phyloP scores from a whole-genome alignment of 2,113 vertebrate genomes.

The Microcebus griseorufus region DNA sequence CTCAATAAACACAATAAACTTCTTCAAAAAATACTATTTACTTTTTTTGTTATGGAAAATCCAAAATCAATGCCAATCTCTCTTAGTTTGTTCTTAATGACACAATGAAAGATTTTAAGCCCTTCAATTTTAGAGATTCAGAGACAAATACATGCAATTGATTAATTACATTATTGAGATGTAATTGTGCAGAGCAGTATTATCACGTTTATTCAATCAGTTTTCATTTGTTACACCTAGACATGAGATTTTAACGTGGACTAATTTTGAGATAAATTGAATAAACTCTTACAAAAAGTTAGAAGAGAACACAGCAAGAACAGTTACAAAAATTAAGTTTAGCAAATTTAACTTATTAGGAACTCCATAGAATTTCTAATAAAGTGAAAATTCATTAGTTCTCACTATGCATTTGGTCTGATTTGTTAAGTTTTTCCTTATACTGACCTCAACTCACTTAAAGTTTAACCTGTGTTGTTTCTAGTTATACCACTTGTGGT shows the following conservation, averaged over 20 bases:
- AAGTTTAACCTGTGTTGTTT: not conserved
- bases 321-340: not conserved
- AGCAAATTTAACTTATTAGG: not conserved
- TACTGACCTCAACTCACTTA: not conserved
- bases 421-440: not conserved
- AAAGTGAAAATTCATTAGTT: not conserved
- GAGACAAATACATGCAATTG: not conserved
- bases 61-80: not conserved
- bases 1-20: not conserved
- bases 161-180: not conserved
- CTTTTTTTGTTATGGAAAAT: not conserved
- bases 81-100: constrained; percentile 2
- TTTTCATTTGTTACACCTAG: not conserved
- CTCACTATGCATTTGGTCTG: not conserved
- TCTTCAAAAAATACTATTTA: not conserved
- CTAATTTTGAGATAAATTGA: not conserved
- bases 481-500: not conserved
- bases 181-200: not conserved
- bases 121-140: constrained; percentile 17
- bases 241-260: not conserved
- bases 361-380: not conserved
- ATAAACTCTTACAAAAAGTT: not conserved
- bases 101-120: not conserved
- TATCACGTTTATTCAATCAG: not conserved
- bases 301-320: not conserved